Evolutionary conservation across 2,888 invertebrate species (phyloP).

Genomic region (Dendrolimus houi): DNA sequence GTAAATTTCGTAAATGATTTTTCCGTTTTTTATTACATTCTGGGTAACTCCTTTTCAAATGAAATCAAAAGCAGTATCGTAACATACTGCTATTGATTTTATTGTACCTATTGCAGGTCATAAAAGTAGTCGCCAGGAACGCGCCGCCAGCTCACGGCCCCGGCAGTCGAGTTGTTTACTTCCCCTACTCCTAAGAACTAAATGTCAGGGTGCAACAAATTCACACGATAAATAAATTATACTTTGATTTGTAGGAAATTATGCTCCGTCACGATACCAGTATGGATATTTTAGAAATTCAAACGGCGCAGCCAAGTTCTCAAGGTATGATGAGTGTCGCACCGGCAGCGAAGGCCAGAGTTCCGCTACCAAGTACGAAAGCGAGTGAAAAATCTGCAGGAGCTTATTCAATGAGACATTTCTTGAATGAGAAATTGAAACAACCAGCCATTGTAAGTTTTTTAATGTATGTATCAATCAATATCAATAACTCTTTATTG

Average conservation of each 20-base stretch:
- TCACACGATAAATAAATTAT: not conserved
- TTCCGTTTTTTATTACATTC: too few species aligned
- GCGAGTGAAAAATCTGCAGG: slow-evolving; percentile 37
- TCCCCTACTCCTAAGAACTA: too few species aligned
- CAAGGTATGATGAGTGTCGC: slow-evolving; percentile 16
- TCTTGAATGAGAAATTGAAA: slow-evolving; percentile 25
- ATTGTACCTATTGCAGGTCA: too few species aligned
- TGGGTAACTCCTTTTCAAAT: too few species aligned
- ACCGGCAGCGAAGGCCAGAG: slow-evolving; percentile 12
- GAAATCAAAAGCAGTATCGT: too few species aligned
- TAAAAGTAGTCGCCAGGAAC: too few species aligned
- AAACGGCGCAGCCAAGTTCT: slow-evolving; percentile 11
- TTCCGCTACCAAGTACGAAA: slow-evolving; percentile 20
- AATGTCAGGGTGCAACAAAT: too few species aligned
- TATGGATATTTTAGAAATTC: slow-evolving; percentile 20
- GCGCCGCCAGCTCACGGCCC: too few species aligned
- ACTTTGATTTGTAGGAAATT: slow-evolving; percentile 25
- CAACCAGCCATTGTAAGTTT: slow-evolving; percentile 21
- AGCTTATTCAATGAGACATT: slow-evolving; percentile 28
- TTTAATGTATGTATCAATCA: not conserved
- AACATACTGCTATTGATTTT: too few species aligned
- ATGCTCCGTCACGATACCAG: slow-evolving; percentile 38
- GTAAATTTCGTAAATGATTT: too few species aligned
- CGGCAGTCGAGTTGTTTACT: too few species aligned
- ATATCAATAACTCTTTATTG: too few species aligned